Evolutionary conservation across 1,140 invertebrate species (phyloP), one percentile per base, ranked within the genome.

Genomic region (Triops longicaudatus): DNA sequence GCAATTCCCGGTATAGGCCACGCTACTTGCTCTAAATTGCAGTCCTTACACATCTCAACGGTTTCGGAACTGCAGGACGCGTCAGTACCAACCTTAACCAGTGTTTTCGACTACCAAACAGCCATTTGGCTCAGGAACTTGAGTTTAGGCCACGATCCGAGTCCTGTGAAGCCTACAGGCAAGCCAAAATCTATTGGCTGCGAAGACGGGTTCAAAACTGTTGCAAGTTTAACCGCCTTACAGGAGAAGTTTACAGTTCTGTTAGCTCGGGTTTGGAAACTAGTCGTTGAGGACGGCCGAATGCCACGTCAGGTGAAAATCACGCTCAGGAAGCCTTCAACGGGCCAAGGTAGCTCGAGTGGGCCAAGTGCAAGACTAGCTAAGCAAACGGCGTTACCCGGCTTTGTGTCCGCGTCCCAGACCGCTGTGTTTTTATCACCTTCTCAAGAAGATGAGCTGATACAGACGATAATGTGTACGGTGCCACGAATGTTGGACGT

Each of bases 281-380:
- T 93, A 77, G 88, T 92, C 1, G 86, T 87, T 71, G 90, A 92
- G 81, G 92, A 93, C 85, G 91, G 91, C 9, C 87, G 92, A 79
- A 87, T 90, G 80, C 92, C 92, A 41, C 86, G 89, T 79, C 88
- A 90, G 42, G 85, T 93, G 76, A 90, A 89, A 83, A 85, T 93
- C 37, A 91, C 91, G 28, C 85, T 93, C 26, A 84, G 92, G 27
- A 92, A 91, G 81, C 87, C 86, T 82, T 88, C 89, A 83, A 86
- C 84, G 79, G 86, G 82, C 81, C 87, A 86, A 78, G 85, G 84
- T 9, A 87, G 89, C 80, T 37, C 31, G 31, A 37, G 31, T 7
- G 31, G 31, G 31, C 31, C 31, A 37, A 90, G 90, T 43, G 41
- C 44, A 80, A 86, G 91, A 72, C 91, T 92, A 83, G 90, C 89